Conservation (phyloP, 2,113 vertebrate genomes). For the Lota lota region DNA sequence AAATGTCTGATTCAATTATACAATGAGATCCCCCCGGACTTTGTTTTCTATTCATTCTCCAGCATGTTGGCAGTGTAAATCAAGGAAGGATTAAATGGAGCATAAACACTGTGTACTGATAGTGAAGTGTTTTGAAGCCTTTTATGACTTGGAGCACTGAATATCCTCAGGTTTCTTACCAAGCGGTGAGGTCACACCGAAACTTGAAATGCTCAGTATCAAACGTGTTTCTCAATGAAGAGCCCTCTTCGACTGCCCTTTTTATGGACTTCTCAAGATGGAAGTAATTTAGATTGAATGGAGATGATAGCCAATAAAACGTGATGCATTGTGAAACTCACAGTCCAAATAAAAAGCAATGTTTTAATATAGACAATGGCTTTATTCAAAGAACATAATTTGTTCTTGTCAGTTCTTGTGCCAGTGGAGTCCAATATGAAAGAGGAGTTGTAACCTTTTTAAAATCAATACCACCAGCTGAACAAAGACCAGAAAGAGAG, state of each 20-base stretch:
- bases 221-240: constrained; percentile 56
- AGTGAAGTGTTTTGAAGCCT: constrained; percentile 49
- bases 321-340: constrained; percentile 39
- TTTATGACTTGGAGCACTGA: constrained; percentile 11
- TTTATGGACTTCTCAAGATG: constrained; percentile 34
- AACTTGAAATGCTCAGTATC: constrained; percentile 44
- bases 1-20: constrained; percentile 59
- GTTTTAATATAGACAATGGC: constrained; percentile 51
- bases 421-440: constrained; percentile 38
- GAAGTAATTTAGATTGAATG: constrained; percentile 50
- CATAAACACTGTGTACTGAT: constrained; percentile 40
- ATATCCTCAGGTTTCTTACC: constrained; percentile 43
- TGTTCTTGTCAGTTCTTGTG: constrained; percentile 45
- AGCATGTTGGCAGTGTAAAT: constrained; percentile 57
- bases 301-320: constrained; percentile 34
- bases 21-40: constrained; percentile 57
- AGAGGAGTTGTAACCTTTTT: constrained; percentile 30
- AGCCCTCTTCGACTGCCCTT: constrained; percentile 34
- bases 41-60: constrained; percentile 53
- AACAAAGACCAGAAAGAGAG: constrained; percentile 27
- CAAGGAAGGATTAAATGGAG: constrained; percentile 56
- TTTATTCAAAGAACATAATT: constrained; percentile 35
- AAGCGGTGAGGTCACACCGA: constrained; percentile 49
- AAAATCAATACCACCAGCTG: constrained; percentile 47
- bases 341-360: constrained; percentile 28